Evolutionary conservation across 2,797 vertebrate genomes (phyloP).

Genomic region (Scyliorhinus canicula): DNA sequence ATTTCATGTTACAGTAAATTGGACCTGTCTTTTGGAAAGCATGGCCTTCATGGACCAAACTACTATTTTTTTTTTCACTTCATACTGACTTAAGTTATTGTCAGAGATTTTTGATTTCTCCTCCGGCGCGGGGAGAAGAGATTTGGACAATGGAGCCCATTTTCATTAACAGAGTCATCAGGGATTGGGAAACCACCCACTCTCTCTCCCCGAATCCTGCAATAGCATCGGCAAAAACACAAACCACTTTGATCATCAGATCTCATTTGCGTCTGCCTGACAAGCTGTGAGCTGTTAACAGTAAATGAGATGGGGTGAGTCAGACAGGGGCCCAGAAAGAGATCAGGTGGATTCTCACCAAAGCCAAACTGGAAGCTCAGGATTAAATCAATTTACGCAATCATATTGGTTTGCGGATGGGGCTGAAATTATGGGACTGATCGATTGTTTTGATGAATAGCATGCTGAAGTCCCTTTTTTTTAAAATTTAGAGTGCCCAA

Average conservation of each 20-base stretch:
- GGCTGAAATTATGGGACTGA: neutral
- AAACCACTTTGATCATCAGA: neutral
- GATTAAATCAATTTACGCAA: neutral
- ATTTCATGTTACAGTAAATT: conserved; percentile 4
- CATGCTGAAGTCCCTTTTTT: too few relatives aligned
- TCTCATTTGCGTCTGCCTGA: neutral
- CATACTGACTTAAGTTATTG: neutral
- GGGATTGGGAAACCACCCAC: neutral
- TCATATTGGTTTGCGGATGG: neutral
- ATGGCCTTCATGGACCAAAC: neutral
- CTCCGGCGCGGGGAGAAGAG: neutral
- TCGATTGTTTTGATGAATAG: neutral
- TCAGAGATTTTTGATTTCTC: neutral
- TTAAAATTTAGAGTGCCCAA: too few relatives aligned
- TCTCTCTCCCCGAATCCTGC: neutral
- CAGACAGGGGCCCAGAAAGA: neutral
- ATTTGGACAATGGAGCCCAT: neutral
- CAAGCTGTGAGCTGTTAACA: neutral
- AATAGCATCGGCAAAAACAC: neutral
- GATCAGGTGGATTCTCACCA: neutral
- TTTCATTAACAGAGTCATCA: neutral
- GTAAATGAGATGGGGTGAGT: neutral
- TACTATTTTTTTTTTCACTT: neutral
- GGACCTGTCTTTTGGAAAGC: neutral
- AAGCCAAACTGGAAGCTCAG: neutral